Evolutionary conservation across 2,797 vertebrate species (phyloP).

Genomic region (Cossypha caffra): DNA sequence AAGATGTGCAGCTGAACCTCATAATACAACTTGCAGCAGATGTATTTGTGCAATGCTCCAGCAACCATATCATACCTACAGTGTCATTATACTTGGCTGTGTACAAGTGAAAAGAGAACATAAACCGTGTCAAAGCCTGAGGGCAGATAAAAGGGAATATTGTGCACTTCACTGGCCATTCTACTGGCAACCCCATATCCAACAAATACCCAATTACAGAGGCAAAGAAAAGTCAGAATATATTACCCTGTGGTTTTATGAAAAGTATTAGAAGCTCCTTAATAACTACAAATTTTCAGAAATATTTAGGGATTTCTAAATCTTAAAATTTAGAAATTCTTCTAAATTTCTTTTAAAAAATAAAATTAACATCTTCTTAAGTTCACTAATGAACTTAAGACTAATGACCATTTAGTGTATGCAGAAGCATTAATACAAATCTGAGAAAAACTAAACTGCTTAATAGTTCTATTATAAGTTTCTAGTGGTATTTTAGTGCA

Average conservation of each 20-base stretch:
- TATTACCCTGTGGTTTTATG: neutral
- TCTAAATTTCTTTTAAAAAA: neutral
- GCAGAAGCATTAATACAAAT: neutral
- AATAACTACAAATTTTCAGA: neutral
- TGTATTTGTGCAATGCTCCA: neutral
- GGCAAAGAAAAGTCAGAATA: neutral
- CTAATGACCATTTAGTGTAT: neutral
- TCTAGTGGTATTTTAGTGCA: neutral
- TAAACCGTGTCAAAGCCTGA: neutral
- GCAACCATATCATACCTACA: neutral
- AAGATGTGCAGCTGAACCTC: neutral
- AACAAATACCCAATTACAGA: neutral
- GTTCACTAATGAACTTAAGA: neutral
- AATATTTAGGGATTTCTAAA: neutral
- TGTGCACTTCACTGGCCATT: neutral
- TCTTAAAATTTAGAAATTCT: neutral
- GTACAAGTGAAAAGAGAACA: neutral
- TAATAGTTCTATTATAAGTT: neutral
- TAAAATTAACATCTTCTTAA: neutral
- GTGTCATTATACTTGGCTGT: neutral
- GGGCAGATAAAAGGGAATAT: neutral
- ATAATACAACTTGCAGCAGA: neutral
- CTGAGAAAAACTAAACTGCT: neutral
- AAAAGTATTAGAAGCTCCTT: neutral
- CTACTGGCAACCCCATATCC: neutral